Conservation (phyloP, 2,113 vertebrate species). For the Corythaixoides concolor region DNA sequence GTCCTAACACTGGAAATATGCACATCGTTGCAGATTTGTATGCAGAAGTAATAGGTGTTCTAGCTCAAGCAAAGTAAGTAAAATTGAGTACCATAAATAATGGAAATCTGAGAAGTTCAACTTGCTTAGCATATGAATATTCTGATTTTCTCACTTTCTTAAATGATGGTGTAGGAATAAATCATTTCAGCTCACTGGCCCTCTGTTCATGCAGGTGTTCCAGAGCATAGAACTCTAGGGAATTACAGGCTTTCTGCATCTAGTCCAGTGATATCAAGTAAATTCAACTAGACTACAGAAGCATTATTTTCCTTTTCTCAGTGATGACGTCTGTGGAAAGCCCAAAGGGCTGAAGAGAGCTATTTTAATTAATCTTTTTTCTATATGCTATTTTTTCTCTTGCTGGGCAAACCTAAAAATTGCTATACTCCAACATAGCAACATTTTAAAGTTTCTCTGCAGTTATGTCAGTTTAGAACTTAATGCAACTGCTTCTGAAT, state of each 20-base stretch:
- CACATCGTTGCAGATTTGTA: slow-evolving; percentile 98
- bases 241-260: neutral
- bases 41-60: slow-evolving; percentile 94
- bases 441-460: neutral
- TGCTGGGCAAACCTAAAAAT: slow-evolving; percentile 56
- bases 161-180: neutral
- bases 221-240: neutral
- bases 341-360: slow-evolving; percentile 39
- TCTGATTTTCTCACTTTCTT: neutral
- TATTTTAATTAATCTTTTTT: slow-evolving; percentile 44
- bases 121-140: neutral
- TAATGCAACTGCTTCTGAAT: slow-evolving; percentile 35
- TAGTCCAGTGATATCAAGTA: neutral
- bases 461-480: neutral
- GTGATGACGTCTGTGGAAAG: slow-evolving; percentile 3
- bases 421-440: slow-evolving; percentile 10
- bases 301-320: slow-evolving; percentile 37
- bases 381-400: slow-evolving; percentile 35
- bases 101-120: neutral
- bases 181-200: neutral
- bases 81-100: neutral
- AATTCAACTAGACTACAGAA: neutral
- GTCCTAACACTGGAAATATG: slow-evolving; percentile 98
- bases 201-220: slow-evolving; percentile 20
- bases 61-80: slow-evolving; percentile 97